These are phyloP conservation scores for Decapterus maruadsi DNA, from an alignment of 2,797 vertebrate species.

Conservation along the genomic window DNA sequence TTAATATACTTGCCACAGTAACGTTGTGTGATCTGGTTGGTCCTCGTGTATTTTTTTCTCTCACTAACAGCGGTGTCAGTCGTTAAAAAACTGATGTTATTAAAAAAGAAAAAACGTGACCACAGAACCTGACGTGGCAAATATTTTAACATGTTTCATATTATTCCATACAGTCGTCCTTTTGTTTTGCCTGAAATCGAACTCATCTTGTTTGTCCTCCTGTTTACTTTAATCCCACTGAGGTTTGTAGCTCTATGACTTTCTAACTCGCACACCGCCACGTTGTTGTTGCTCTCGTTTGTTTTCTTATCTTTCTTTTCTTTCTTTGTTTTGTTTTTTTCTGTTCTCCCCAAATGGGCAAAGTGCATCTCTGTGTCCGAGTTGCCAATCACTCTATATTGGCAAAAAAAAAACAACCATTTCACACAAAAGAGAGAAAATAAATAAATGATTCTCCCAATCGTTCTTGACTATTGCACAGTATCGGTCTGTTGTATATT, in stretches of 20 bases:
- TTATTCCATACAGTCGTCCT: slow-evolving; percentile 18
- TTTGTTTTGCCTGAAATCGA: slow-evolving; percentile 20
- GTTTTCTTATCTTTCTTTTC: slow-evolving; percentile 28
- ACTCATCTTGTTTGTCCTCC: slow-evolving; percentile 24
- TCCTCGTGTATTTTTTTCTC: slow-evolving; percentile 26
- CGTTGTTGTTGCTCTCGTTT: slow-evolving; percentile 30
- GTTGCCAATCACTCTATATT: slow-evolving; percentile 68
- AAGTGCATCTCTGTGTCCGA: slow-evolving; percentile 58
- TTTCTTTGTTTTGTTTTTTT: slow-evolving; percentile 18
- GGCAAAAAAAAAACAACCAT: slow-evolving; percentile 45
- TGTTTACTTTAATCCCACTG: slow-evolving; percentile 33
- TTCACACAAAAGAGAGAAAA: slow-evolving; percentile 49
- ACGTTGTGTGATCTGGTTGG: slow-evolving; percentile 28
- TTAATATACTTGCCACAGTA: slow-evolving; percentile 20
- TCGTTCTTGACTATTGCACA: slow-evolving; percentile 80
- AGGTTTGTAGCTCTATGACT: slow-evolving; percentile 39
- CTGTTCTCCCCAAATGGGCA: slow-evolving; percentile 40
- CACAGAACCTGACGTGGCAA: slow-evolving; percentile 13
- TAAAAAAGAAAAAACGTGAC: slow-evolving; percentile 2
- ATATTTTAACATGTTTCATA: slow-evolving; percentile 26
- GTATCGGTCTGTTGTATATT: slow-evolving; percentile 82
- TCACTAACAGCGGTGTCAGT: slow-evolving; percentile 29
- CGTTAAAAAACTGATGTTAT: slow-evolving; percentile 41
- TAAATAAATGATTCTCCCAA: slow-evolving; percentile 42
- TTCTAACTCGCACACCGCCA: slow-evolving; percentile 30